Evolutionary conservation across 2,888 invertebrate genomes (phyloP), one percentile per base, ranked within the genome.

Genomic region (Eurois occulta): DNA sequence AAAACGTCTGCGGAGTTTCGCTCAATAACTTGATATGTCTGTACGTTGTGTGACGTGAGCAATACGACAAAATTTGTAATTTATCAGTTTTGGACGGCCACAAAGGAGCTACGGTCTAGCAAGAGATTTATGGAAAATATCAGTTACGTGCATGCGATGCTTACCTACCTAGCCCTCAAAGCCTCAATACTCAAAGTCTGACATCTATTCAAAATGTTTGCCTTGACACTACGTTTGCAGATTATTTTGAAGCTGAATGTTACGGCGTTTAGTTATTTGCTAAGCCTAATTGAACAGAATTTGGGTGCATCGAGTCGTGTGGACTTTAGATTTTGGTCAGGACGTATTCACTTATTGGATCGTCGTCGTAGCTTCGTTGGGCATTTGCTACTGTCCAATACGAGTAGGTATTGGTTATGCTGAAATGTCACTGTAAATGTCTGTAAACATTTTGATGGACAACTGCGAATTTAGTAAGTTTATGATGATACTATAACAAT

Each of bases 241-340:
- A 58, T 71, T 43, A 74, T 58, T 71, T 58, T 41, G 35, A 6
- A 43, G n/a, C 24, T 2, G 73, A 75, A 28, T 72, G 46, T 70
- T 41, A 18, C 16, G 35, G 21, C 11, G 58, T 43, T 5, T 16
- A 16, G n/a, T 24, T 52, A 48, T 66, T 69, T 28, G 41, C 13
- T 18, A 70, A 35, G n/a, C 13, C 43, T 35, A 4, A 21, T 58
- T 18, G 11, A 28, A 18, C 2, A 41, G 28, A 18, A 21, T 65
- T 38, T 8, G 11, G 18, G 24, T 43, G 41, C 55, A 43, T n/a
- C 6, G 18, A 32, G n/a, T 43, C 10, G 10, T 38, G 58, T 46
- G 21, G 35, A 35, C 4, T 16, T 58, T 35, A 6, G 24, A 35
- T 46, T 71, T n/a, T 28, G 2, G 58, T 38, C 18, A 11, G 24